These are phyloP conservation scores for Phodopus roborovskii DNA, from an alignment of 2,113 vertebrate species.

Conservation along the genomic window DNA sequence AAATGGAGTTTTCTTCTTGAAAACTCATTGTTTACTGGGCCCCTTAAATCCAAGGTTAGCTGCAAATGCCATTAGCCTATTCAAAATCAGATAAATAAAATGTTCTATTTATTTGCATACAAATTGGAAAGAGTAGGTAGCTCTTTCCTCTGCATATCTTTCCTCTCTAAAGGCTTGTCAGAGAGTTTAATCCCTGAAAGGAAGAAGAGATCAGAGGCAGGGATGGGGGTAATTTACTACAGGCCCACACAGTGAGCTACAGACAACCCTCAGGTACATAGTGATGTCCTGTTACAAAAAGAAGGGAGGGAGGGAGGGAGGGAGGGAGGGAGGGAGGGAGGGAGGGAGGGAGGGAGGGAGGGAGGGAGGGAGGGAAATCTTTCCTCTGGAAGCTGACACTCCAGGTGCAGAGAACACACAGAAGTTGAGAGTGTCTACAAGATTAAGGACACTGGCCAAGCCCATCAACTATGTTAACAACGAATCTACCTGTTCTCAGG, in stretches of 20 bases:
- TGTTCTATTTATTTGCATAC: not conserved
- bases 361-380: not conserved
- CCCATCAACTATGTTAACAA: not conserved
- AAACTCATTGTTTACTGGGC: conserved; percentile 15
- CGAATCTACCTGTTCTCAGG: not conserved
- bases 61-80: not conserved
- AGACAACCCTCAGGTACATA: not conserved
- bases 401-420: not conserved
- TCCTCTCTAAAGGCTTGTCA: not conserved
- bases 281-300: not conserved
- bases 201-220: not conserved
- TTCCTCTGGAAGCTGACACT: not conserved
- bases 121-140: not conserved
- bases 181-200: not conserved
- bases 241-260: not conserved
- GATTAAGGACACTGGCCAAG: not conserved
- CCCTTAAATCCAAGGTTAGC: not conserved
- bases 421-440: not conserved
- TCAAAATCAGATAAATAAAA: conserved; percentile 21
- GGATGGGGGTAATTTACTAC: not conserved
- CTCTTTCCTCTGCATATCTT: not conserved
- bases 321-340: not conserved
- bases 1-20: not conserved
- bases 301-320: not conserved
- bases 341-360: not conserved